These are phyloP conservation scores for Arothron firmamentum DNA, from an alignment of 2,113 vertebrate genomes.

Conservation along the genomic window DNA sequence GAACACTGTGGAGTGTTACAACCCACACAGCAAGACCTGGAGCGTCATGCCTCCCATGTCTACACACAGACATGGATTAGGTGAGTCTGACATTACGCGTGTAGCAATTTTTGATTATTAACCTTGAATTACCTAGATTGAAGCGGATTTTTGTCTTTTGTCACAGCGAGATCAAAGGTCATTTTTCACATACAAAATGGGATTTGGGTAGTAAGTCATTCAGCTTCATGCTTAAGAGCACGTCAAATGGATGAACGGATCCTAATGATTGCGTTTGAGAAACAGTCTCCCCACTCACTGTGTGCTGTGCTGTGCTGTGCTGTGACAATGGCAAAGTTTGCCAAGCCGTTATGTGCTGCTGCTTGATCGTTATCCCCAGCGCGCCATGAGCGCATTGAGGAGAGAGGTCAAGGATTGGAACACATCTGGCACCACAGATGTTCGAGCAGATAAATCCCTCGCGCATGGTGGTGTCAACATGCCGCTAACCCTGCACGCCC, in stretches of 20 bases:
- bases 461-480: slow-evolving; percentile 31
- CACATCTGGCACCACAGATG: slow-evolving; percentile 62
- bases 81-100: slow-evolving; percentile 58
- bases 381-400: slow-evolving; percentile 2
- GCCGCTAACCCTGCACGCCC: slow-evolving; percentile 32
- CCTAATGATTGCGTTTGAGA: background rate
- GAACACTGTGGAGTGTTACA: slow-evolving; percentile 97
- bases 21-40: slow-evolving; percentile 93
- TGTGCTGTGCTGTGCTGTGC: slow-evolving; percentile 1
- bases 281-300: background rate
- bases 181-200: background rate
- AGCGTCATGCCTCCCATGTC: slow-evolving; percentile 98
- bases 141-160: background rate
- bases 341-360: slow-evolving; percentile 1
- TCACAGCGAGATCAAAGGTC: slow-evolving; percentile 5
- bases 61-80: slow-evolving; percentile 93
- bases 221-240: slow-evolving; percentile 3
- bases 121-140: background rate
- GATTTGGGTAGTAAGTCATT: slow-evolving; percentile 1
- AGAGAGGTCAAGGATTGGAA: slow-evolving; percentile 11
- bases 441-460: slow-evolving; percentile 47
- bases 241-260: slow-evolving; percentile 6
- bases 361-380: slow-evolving; percentile 27
- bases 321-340: slow-evolving; percentile 6
- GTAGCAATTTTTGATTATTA: background rate